Percentiles rank a stretch among this genome's conserved stretches.
These are phyloP conservation scores for Eumacrocentrus americanus DNA, from an alignment of 2,888 invertebrate genomes.

Conservation along the genomic window DNA sequence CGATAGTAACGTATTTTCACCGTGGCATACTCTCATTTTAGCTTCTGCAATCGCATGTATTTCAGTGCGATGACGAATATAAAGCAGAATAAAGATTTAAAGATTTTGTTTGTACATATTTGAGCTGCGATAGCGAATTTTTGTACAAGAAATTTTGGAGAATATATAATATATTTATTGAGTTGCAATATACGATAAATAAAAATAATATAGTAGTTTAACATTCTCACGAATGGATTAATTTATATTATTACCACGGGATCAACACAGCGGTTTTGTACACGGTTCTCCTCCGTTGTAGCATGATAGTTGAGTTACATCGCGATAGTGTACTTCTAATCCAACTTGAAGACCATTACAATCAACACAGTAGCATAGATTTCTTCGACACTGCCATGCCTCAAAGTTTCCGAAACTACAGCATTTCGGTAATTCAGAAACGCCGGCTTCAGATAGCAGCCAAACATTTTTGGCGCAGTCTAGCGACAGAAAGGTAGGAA, in stretches of 20 bases:
- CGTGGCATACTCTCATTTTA: neutral
- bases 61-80: neutral
- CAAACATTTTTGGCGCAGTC: constrained; percentile 69
- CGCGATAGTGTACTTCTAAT: constrained; percentile 53
- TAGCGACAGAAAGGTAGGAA: constrained; percentile 51
- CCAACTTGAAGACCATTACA: constrained; percentile 66
- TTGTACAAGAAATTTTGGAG: constrained; percentile 9
- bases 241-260: neutral
- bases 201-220: neutral
- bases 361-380: constrained; percentile 71
- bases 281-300: constrained; percentile 35
- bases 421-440: constrained; percentile 65
- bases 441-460: constrained; percentile 59
- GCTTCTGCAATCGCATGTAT: neutral
- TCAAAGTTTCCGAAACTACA: constrained; percentile 71
- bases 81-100: neutral
- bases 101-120: constrained; percentile 1
- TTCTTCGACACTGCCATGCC: constrained; percentile 68
- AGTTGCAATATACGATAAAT: neutral
- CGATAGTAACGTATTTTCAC: neutral
- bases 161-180: constrained; percentile 21
- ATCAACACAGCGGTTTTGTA: too few relatives aligned
- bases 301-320: constrained; percentile 35
- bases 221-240: neutral
- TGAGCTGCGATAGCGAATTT: neutral